phyloP scores from a whole-genome alignment of 2,797 vertebrate genomes.

The Molossus molossus region DNA sequence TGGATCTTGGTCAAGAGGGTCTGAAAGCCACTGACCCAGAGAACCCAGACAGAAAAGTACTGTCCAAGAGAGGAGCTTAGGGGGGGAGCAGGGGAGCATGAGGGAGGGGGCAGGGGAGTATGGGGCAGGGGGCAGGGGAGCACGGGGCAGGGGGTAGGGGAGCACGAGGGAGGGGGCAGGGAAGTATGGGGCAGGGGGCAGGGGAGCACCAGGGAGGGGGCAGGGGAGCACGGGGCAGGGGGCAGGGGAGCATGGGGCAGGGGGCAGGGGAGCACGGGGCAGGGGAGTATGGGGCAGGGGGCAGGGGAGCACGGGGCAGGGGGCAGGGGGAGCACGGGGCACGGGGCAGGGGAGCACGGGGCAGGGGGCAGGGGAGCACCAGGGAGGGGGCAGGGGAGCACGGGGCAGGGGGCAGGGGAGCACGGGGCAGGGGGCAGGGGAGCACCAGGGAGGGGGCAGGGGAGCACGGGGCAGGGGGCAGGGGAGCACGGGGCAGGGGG shows the following conservation, averaged over 20 bases:
- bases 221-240: fast-evolving
- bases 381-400: fast-evolving
- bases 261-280: fast-evolving
- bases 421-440: too few species aligned
- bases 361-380: fast-evolving
- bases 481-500: too few species aligned
- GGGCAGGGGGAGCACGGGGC: too few species aligned
- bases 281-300: too few species aligned
- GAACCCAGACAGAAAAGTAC: not conserved
- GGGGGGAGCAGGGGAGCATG: fast-evolving
- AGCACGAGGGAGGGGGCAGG: fast-evolving
- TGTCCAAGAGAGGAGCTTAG: not conserved
- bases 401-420: too few species aligned
- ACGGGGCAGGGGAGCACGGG: fast-evolving
- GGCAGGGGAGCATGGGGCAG: too few species aligned
- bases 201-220: too few species aligned
- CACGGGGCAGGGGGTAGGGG: too few species aligned
- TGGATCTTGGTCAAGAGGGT: not conserved
- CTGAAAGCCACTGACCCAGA: not conserved
- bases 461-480: fast-evolving
- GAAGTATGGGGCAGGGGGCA: too few species aligned
- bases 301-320: fast-evolving
- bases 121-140: too few species aligned
- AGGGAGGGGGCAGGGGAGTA: fast-evolving
- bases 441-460: fast-evolving